These are phyloP conservation scores for Cephalopterus ornatus DNA, from an alignment of 2,113 vertebrate species.

Conservation along the genomic window DNA sequence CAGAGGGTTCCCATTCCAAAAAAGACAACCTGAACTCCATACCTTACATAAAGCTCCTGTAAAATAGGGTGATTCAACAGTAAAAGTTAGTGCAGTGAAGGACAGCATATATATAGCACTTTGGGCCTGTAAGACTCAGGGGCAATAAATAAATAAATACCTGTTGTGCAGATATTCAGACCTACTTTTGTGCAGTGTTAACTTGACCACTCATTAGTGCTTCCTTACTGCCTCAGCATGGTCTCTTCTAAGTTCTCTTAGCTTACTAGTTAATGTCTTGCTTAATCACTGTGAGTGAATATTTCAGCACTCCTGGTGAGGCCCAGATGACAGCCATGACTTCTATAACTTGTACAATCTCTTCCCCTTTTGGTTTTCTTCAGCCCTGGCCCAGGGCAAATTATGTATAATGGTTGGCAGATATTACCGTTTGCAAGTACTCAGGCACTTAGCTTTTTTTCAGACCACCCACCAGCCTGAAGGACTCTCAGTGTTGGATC, in stretches of 20 bases:
- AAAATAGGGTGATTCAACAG: conserved; percentile 43
- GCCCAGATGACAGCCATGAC: background rate
- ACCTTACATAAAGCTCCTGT: background rate
- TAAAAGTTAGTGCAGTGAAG: background rate
- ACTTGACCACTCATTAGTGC: background rate
- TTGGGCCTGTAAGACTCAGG: background rate
- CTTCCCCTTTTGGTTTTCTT: background rate
- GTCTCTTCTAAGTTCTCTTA: background rate
- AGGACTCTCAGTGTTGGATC: background rate
- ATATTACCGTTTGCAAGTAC: background rate
- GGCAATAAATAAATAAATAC: conserved; percentile 23
- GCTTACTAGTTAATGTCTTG: background rate
- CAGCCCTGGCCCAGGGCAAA: background rate
- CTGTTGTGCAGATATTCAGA: background rate
- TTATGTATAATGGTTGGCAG: background rate
- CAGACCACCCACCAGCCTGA: background rate
- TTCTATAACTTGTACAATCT: background rate
- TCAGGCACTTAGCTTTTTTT: background rate
- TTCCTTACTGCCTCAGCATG: background rate
- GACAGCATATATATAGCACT: background rate
- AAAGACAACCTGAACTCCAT: background rate
- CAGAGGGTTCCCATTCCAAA: background rate
- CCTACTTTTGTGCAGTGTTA: background rate
- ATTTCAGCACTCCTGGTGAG: background rate
- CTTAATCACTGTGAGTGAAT: background rate